Conservation (phyloP, 2,888 invertebrate genomes). For the Zonitis immaculata region DNA sequence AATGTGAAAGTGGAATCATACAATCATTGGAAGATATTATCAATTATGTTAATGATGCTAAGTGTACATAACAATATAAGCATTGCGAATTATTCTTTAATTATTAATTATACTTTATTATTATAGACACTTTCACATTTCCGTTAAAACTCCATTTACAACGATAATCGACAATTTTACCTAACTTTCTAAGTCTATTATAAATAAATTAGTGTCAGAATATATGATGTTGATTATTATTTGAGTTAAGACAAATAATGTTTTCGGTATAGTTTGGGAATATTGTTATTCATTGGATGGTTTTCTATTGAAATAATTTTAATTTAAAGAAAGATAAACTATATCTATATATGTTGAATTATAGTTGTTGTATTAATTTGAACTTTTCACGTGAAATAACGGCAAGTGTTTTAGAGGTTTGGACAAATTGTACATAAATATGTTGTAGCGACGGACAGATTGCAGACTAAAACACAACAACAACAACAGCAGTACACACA, state of each 20-base stretch:
- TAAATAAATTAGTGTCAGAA: neutral
- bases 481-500: neutral
- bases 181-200: neutral
- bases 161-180: neutral
- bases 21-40: neutral
- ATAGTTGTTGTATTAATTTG: conserved; percentile 6
- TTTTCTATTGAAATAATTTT: too few relatives aligned
- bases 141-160: neutral
- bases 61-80: neutral
- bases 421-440: conserved; percentile 23
- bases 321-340: neutral
- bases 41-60: neutral
- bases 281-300: neutral
- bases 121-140: neutral
- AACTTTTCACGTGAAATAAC: conserved; percentile 15
- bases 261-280: neutral
- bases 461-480: conserved; percentile 9
- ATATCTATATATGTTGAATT: neutral
- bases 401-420: conserved; percentile 15
- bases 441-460: conserved; percentile 18
- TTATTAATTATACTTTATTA: conserved; percentile 3
- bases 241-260: too few relatives aligned
- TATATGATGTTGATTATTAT: neutral
- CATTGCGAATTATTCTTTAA: neutral
- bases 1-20: neutral